These are phyloP conservation scores for Heliconius ethilla DNA, from an alignment of 2,888 invertebrate genomes.

Conservation along the genomic window DNA sequence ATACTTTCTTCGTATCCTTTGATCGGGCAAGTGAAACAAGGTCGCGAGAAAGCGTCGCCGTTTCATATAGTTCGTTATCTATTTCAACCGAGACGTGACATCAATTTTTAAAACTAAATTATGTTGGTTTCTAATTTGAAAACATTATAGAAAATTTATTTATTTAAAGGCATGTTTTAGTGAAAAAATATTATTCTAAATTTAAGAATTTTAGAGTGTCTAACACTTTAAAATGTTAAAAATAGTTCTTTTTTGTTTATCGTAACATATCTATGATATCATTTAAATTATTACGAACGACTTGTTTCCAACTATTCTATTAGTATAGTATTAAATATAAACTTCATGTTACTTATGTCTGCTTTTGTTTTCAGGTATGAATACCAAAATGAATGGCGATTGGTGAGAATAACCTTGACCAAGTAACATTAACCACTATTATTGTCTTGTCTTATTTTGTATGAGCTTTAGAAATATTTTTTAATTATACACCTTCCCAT, in stretches of 20 bases:
- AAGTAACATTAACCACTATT: slow-evolving; percentile 27
- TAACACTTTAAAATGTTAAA: too few relatives aligned
- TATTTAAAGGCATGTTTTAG: not conserved
- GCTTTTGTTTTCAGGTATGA: slow-evolving; percentile 52
- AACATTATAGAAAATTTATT: not conserved
- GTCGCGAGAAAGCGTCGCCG: slow-evolving; percentile 43
- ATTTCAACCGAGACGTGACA: slow-evolving; percentile 11
- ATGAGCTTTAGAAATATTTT: slow-evolving; percentile 1
- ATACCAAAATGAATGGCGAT: slow-evolving; percentile 21
- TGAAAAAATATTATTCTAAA: not conserved
- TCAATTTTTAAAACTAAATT: slow-evolving; percentile 23
- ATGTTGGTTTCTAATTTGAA: slow-evolving; percentile 11
- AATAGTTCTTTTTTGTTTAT: not conserved
- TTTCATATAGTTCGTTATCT: slow-evolving; percentile 40
- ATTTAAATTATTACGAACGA: too few relatives aligned
- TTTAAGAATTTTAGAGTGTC: not conserved
- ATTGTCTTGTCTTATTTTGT: slow-evolving; percentile 17
- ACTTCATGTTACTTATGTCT: slow-evolving; percentile 29
- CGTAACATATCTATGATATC: not conserved
- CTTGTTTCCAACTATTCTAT: not conserved
- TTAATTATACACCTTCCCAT: slow-evolving; percentile 9
- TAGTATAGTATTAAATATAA: slow-evolving; percentile 35
- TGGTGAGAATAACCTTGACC: slow-evolving; percentile 45
- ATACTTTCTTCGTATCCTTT: slow-evolving; percentile 46
- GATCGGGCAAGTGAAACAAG: slow-evolving; percentile 44